These are phyloP conservation scores for Dolomedes plantarius DNA, from an alignment of 2,888 invertebrate genomes.

Conservation along the genomic window DNA sequence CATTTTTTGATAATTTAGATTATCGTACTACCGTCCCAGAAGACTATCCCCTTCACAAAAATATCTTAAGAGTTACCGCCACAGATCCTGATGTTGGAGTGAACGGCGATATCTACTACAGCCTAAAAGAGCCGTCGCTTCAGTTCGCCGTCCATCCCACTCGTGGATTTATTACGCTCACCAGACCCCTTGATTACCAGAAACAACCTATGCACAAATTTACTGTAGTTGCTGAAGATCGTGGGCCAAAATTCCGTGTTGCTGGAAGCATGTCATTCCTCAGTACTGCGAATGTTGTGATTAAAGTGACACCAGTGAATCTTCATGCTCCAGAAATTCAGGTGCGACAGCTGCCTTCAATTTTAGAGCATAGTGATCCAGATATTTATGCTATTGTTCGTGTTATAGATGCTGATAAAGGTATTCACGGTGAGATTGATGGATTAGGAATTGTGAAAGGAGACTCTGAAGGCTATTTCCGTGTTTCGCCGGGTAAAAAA, in stretches of 20 bases:
- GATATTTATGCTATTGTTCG: constrained; percentile 93
- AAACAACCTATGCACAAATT: constrained; percentile 79
- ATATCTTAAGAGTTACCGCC: constrained; percentile 83
- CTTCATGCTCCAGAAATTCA: constrained; percentile 89
- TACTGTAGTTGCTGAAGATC: constrained; percentile 88
- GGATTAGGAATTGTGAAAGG: constrained; percentile 90
- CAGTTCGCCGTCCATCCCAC: constrained; percentile 95
- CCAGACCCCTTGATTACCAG: constrained; percentile 81
- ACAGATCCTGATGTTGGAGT: constrained; percentile 97
- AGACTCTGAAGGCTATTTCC: constrained; percentile 92
- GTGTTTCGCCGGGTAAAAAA: constrained; percentile 82
- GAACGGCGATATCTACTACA: constrained; percentile 98
- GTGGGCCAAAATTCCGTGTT: constrained; percentile 82
- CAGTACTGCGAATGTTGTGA: constrained; percentile 80
- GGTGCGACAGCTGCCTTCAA: constrained; percentile 86
- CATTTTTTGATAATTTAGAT: constrained; percentile 90
- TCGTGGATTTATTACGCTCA: constrained; percentile 89
- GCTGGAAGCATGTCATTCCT: constrained; percentile 46
- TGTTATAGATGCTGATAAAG: constrained; percentile 88
- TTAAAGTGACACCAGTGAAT: constrained; percentile 85
- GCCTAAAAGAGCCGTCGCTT: constrained; percentile 79
- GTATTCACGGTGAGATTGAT: constrained; percentile 89
- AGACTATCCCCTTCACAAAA: constrained; percentile 89
- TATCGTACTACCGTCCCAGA: constrained; percentile 91
- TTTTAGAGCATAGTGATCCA: constrained; percentile 82